Conservation (phyloP, 2,888 invertebrate species). For the Phorcus lineatus region DNA sequence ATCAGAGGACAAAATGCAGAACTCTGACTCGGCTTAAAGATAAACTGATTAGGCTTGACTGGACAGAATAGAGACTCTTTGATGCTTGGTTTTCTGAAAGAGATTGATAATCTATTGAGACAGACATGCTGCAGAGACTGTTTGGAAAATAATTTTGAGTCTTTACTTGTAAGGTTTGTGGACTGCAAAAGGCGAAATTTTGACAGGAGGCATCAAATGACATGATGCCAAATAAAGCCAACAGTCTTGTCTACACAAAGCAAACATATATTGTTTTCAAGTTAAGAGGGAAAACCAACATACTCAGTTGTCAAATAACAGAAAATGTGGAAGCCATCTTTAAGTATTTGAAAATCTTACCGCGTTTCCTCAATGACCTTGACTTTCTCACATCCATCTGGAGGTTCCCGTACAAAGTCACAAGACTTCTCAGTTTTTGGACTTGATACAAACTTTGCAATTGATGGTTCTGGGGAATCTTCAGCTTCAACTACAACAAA, state of each 20-base stretch:
- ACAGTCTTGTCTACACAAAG: no score
- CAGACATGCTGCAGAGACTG: background rate
- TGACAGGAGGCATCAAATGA: background rate
- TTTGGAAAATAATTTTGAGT: background rate
- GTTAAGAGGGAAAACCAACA: no score
- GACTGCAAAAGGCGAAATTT: no score
- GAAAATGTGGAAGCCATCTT: no score
- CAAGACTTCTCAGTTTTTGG: conserved; percentile 88
- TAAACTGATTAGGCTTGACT: conserved; percentile 61
- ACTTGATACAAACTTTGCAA: conserved; percentile 78
- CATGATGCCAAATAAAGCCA: no score
- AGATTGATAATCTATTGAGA: background rate
- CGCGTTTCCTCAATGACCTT: conserved; percentile 81
- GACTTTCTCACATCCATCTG: conserved; percentile 92
- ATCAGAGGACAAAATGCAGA: conserved; percentile 67
- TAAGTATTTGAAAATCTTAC: conserved; percentile 65
- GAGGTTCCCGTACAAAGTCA: conserved; percentile 86
- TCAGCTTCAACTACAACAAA: conserved; percentile 44
- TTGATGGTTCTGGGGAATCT: conserved; percentile 59
- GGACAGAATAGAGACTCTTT: conserved; percentile 66
- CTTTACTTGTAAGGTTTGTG: background rate
- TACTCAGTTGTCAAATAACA: no score
- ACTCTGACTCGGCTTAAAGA: conserved; percentile 63
- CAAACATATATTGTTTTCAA: no score
- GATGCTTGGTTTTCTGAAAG: conserved; percentile 53